These are phyloP conservation scores for Onychorhynchus coronatus DNA, from an alignment of 2,113 vertebrate genomes.

Conservation along the genomic window DNA sequence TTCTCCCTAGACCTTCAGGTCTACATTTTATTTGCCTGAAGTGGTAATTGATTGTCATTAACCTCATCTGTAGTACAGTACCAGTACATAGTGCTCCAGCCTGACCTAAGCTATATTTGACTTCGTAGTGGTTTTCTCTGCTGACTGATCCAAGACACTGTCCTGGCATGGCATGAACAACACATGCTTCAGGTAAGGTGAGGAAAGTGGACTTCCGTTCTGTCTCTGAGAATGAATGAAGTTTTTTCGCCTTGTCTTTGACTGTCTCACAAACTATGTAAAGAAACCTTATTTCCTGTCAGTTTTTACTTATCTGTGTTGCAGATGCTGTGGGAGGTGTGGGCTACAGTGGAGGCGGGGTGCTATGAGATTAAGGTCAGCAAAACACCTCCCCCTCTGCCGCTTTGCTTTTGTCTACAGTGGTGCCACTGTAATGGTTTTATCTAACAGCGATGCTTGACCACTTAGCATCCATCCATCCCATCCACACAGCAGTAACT, in stretches of 20 bases:
- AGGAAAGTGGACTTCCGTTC: background rate
- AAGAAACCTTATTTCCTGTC: background rate
- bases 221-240: background rate
- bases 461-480: background rate
- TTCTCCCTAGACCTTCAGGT: background rate
- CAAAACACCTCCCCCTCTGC: background rate
- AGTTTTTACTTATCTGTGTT: background rate
- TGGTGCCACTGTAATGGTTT: background rate
- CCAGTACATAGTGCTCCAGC: background rate
- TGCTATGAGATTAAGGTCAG: background rate
- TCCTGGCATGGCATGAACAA: background rate
- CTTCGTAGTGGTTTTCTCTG: background rate
- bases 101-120: background rate
- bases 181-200: background rate
- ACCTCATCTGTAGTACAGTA: background rate
- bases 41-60: background rate
- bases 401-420: background rate
- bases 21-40: background rate
- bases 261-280: background rate
- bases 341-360: background rate
- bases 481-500: background rate
- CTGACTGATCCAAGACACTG: background rate
- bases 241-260: background rate
- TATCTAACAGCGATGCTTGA: background rate
- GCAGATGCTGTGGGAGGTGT: background rate